Conservation (phyloP, 2,888 invertebrate genomes). For the Tetropium fuscum region DNA sequence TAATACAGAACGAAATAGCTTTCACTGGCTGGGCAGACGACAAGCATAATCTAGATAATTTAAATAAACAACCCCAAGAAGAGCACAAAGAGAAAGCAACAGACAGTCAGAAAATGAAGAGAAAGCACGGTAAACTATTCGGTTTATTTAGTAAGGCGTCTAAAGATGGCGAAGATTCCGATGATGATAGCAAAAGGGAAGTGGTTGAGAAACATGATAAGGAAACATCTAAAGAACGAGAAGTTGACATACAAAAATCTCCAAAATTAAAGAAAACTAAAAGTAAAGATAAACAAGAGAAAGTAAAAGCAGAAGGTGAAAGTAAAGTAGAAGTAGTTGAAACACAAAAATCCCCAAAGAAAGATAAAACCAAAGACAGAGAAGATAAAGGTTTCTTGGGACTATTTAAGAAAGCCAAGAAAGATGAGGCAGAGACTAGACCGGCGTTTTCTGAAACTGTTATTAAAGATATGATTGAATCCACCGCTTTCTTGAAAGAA, state of each 20-base stretch:
- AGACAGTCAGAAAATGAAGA: conserved; percentile 52
- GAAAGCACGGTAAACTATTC: conserved; percentile 57
- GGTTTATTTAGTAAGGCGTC: conserved; percentile 57
- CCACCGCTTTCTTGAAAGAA: conserved; percentile 50
- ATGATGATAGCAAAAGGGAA: conserved; percentile 53
- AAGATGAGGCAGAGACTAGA: conserved; percentile 33
- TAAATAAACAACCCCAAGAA: conserved; percentile 19
- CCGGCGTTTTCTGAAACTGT: conserved; percentile 45
- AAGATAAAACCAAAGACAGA: conserved; percentile 29
- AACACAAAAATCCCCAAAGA: conserved; percentile 20
- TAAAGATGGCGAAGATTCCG: conserved; percentile 59
- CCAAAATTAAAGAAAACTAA: conserved; percentile 35
- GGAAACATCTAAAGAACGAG: conserved; percentile 57
- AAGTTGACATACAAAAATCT: conserved; percentile 20
- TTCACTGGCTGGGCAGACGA: conserved; percentile 57
- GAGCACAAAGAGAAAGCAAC: conserved; percentile 35
- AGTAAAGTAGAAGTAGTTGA: conserved; percentile 30
- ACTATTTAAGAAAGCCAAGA: conserved; percentile 48
- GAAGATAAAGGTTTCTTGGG: conserved; percentile 48
- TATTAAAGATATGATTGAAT: conserved; percentile 52
- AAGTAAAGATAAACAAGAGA: conserved; percentile 30
- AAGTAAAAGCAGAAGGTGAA: conserved; percentile 28
- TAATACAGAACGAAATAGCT: conserved; percentile 59
- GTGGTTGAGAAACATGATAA: conserved; percentile 61
- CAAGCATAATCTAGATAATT: conserved; percentile 47